A percentile compares a stretch with the other conserved stretches of the same genome.
Evolutionary conservation across 1,140 invertebrate genomes (phyloP).

Genomic region (Aphidius gifuensis): DNA sequence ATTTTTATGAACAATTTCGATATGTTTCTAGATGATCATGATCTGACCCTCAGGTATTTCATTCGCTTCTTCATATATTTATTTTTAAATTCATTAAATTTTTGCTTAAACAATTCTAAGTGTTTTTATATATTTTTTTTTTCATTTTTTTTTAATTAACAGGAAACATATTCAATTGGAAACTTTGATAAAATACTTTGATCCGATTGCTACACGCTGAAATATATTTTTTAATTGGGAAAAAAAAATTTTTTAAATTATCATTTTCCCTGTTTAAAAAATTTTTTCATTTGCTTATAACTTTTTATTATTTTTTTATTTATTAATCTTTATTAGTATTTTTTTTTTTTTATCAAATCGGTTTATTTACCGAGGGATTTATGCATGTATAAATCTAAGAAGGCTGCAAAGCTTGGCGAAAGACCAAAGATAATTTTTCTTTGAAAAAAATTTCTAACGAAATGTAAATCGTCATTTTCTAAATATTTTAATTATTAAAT

Average conservation of each 20-base stretch:
- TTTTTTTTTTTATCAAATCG: constrained; percentile 1
- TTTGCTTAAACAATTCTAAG: too few species aligned
- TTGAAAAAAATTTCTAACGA: constrained; percentile 16
- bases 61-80: neutral
- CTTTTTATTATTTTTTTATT: neutral
- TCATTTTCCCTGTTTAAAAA: neutral
- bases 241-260: neutral
- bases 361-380: too few species aligned
- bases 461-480: constrained; percentile 1
- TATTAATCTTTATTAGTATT: too few species aligned
- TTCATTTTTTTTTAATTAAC: too few species aligned
- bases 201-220: constrained; percentile 3
- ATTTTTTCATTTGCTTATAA: neutral
- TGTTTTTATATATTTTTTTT: too few species aligned
- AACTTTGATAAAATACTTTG: neutral
- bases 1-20: too few species aligned
- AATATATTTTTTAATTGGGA: neutral
- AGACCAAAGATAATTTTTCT: constrained; percentile 20
- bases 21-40: too few species aligned
- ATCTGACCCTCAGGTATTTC: too few species aligned
- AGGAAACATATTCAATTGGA: too few species aligned
- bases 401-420: constrained; percentile 19
- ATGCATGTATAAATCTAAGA: constrained; percentile 9
- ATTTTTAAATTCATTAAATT: too few species aligned
- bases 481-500: constrained; percentile 5